These are phyloP conservation scores for Potamilus streckersoni DNA, from an alignment of 1,140 invertebrate genomes.

Conservation along the genomic window DNA sequence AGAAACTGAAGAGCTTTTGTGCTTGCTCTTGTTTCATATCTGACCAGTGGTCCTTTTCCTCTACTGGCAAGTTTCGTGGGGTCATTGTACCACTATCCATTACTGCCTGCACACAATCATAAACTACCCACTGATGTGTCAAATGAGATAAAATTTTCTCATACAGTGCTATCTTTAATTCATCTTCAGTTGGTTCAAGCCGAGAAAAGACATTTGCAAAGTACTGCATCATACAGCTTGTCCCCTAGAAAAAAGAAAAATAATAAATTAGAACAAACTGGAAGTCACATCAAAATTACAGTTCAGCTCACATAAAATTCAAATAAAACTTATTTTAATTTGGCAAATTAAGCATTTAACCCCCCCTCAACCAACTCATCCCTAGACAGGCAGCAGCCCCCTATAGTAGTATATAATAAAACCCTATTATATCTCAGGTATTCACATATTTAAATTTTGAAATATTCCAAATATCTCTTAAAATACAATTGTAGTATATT, in stretches of 20 bases:
- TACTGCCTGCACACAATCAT: not conserved
- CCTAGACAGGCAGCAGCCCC: no score
- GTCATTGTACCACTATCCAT: slow-evolving; percentile 1
- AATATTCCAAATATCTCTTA: no score
- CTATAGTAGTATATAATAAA: no score
- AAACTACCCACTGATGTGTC: slow-evolving; percentile 26
- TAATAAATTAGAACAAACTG: not conserved
- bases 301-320: no score
- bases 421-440: no score
- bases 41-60: slow-evolving; percentile 22
- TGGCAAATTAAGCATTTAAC: no score
- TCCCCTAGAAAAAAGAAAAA: slow-evolving; percentile 12
- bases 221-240: slow-evolving; percentile 16
- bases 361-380: no score
- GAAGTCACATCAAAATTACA: no score
- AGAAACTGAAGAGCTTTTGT: slow-evolving; percentile 20
- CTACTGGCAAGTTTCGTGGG: not conserved
- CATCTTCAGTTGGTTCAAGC: slow-evolving; percentile 21
- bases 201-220: slow-evolving; percentile 21
- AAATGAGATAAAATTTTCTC: slow-evolving; percentile 29
- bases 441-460: no score
- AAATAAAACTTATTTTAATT: no score
- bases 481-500: no score
- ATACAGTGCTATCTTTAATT: slow-evolving; percentile 9
- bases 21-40: slow-evolving; percentile 8